Evolutionary conservation across 2,797 vertebrate species (phyloP).

Genomic region (Sebastes kiyomatsui): DNA sequence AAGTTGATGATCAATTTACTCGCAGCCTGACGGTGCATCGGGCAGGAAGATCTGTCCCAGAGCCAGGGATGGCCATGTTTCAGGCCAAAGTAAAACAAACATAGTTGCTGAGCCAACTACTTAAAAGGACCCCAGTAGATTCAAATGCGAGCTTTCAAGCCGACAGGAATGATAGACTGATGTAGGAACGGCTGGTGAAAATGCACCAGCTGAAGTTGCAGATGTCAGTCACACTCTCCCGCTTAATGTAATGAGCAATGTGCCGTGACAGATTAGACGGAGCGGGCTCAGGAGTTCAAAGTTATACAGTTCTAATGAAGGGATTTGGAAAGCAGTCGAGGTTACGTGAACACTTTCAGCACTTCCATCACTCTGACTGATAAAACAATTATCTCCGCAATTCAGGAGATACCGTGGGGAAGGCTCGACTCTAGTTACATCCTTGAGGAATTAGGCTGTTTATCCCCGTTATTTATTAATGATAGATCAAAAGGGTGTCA

Average conservation of each 20-base stretch:
- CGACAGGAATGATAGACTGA: slow-evolving; percentile 50
- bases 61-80: slow-evolving; percentile 27
- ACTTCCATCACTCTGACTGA: slow-evolving; percentile 54
- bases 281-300: slow-evolving; percentile 54
- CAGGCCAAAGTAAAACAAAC: slow-evolving; percentile 60
- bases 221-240: slow-evolving; percentile 52
- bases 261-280: slow-evolving; percentile 50
- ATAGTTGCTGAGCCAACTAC: slow-evolving; percentile 46
- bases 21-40: slow-evolving; percentile 43
- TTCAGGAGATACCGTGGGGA: slow-evolving; percentile 59
- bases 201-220: slow-evolving; percentile 34
- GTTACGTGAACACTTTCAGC: slow-evolving; percentile 45
- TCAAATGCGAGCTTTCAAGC: slow-evolving; percentile 47
- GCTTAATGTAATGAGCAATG: slow-evolving; percentile 67
- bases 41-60: slow-evolving; percentile 50
- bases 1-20: slow-evolving; percentile 65
- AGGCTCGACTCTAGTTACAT: slow-evolving; percentile 44
- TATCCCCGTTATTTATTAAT: slow-evolving; percentile 77
- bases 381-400: slow-evolving; percentile 69
- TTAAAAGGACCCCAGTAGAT: slow-evolving; percentile 46
- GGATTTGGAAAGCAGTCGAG: slow-evolving; percentile 47
- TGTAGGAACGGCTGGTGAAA: slow-evolving; percentile 28
- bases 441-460: slow-evolving; percentile 69
- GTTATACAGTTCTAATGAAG: slow-evolving; percentile 55
- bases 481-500: slow-evolving; percentile 65